Evolutionary conservation across 2,113 vertebrate genomes (phyloP).

Genomic region (Taxidea taxus): DNA sequence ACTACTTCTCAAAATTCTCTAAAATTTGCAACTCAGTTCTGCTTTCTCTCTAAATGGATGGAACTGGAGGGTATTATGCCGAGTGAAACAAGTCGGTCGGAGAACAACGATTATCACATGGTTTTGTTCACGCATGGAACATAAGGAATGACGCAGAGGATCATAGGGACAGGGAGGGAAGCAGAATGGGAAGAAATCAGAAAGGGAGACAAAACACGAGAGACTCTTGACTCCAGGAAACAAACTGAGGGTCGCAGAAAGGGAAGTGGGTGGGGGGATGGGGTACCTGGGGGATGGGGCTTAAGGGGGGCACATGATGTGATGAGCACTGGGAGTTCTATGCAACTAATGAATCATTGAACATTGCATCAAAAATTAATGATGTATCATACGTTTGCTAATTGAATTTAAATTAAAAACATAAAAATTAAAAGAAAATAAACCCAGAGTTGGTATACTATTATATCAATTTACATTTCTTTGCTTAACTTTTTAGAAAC

Average conservation of each 20-base stretch:
- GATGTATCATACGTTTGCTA: neutral
- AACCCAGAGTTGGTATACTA: neutral
- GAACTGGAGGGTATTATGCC: neutral
- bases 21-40: neutral
- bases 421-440: neutral
- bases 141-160: neutral
- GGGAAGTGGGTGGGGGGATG: neutral
- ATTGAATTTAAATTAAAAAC: neutral
- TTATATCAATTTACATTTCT: neutral
- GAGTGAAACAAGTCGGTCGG: neutral
- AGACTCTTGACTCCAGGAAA: neutral
- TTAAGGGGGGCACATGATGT: neutral
- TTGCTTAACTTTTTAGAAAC: neutral
- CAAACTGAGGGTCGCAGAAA: neutral
- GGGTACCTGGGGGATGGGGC: too few relatives aligned
- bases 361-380: neutral
- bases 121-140: neutral
- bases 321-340: neutral
- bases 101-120: neutral
- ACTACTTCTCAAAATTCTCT: neutral
- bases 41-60: neutral
- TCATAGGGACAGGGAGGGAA: neutral
- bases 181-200: neutral
- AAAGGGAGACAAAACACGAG: neutral
- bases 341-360: neutral